phyloP scores from a whole-genome alignment of 2,113 vertebrate species.

The Condylura cristata region DNA sequence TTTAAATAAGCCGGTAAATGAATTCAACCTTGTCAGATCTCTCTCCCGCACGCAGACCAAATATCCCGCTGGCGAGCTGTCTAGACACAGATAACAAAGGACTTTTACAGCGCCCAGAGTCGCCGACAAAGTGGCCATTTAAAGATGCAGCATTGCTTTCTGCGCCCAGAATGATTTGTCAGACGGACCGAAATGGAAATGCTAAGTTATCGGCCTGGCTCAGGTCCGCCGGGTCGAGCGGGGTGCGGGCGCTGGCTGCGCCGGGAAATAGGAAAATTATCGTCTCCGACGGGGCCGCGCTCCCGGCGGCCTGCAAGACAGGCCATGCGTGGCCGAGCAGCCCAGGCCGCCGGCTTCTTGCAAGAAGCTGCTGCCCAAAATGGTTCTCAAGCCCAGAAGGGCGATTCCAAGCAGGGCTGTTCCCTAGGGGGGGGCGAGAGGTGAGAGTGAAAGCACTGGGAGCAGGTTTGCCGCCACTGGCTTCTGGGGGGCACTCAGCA shows the following conservation, averaged over 20 bases:
- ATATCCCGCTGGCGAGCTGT: conserved; percentile 89
- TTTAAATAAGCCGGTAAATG: conserved; percentile 83
- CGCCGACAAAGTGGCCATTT: conserved; percentile 88
- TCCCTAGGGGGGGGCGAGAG: neutral
- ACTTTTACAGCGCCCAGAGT: conserved; percentile 87
- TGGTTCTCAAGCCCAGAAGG: neutral
- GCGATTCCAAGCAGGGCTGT: neutral
- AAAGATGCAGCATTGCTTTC: conserved; percentile 85
- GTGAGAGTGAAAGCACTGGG: neutral
- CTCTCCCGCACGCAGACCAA: conserved; percentile 84
- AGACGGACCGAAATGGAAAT: conserved; percentile 87
- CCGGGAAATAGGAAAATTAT: neutral
- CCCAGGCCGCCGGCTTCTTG: neutral
- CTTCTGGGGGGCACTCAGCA: rapidly evolving
- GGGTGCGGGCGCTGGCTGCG: neutral
- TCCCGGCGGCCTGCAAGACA: neutral
- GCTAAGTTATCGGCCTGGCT: conserved; percentile 84
- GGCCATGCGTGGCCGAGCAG: neutral
- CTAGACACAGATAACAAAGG: conserved; percentile 92
- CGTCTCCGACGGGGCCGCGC: neutral
- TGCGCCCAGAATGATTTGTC: conserved; percentile 86
- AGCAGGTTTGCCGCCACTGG: neutral
- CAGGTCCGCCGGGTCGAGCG: conserved; percentile 55
- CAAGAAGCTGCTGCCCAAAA: neutral
- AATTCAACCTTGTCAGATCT: conserved; percentile 86